These are phyloP conservation scores for Montipora capitata DNA, from an alignment of 92 coral and sea anemone species.

Conservation along the genomic window DNA sequence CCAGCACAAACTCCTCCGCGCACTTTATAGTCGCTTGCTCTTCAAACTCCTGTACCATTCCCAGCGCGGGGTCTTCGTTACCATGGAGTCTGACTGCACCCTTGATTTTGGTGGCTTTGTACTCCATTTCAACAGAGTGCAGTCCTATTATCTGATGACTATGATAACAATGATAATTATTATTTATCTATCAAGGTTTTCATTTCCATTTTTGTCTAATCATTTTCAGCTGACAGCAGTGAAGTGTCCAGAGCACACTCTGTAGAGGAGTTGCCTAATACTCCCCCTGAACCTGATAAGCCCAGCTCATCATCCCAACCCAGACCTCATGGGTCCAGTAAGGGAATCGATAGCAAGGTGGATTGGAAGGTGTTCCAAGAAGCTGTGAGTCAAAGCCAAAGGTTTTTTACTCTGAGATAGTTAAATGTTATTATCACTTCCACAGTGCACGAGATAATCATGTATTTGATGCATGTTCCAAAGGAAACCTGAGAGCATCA, in stretches of 20 bases:
- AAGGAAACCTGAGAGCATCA: too few species aligned
- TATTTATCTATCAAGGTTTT: not conserved
- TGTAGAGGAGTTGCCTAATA: constrained; percentile 66
- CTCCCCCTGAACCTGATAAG: constrained; percentile 41
- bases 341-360: constrained; percentile 74
- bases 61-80: too few species aligned
- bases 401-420: not conserved
- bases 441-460: too few species aligned
- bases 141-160: too few species aligned
- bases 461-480: too few species aligned
- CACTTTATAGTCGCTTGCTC: too few species aligned
- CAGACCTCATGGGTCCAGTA: constrained; percentile 38
- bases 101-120: too few species aligned
- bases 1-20: too few species aligned
- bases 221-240: constrained; percentile 58
- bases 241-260: constrained; percentile 85
- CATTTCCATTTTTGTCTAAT: not conserved
- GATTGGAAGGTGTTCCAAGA: constrained; percentile 97
- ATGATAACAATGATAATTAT: too few species aligned
- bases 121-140: too few species aligned
- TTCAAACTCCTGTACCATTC: too few species aligned
- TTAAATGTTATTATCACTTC: not conserved
- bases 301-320: constrained; percentile 17
- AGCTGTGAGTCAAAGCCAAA: constrained; percentile 76
- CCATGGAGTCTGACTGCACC: too few species aligned